Conservation (phyloP, 2,113 vertebrate genomes). For the Pelecanoides urinatrix region DNA sequence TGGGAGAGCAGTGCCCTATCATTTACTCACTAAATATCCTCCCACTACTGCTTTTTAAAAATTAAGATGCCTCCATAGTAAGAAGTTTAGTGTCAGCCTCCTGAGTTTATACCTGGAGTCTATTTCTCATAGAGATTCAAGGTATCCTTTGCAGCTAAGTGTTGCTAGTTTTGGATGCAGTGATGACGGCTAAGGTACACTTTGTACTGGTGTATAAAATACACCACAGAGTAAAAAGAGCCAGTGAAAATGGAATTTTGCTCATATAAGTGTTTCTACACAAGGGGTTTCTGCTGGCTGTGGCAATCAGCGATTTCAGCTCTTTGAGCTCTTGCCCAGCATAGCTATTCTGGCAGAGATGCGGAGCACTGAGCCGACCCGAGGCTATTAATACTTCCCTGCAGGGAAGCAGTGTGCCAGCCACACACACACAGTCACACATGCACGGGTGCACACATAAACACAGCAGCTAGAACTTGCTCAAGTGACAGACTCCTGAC, state of each 20-base stretch:
- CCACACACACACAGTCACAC: not conserved
- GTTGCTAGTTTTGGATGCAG: not conserved
- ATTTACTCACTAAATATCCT: not conserved
- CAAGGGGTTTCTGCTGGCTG: not conserved
- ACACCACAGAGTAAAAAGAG: not conserved
- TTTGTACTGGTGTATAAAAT: not conserved
- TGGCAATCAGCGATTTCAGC: not conserved
- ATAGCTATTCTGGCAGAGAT: not conserved
- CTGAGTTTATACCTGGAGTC: not conserved
- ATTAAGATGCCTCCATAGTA: not conserved
- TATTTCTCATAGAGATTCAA: not conserved
- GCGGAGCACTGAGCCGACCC: not conserved
- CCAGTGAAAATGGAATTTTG: slow-evolving; percentile 9
- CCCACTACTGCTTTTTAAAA: not conserved
- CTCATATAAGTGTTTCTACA: not conserved
- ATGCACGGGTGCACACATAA: not conserved
- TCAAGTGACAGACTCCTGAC: not conserved
- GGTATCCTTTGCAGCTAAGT: not conserved
- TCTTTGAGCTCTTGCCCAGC: slow-evolving; percentile 42
- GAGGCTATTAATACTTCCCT: not conserved
- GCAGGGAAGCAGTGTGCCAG: not conserved
- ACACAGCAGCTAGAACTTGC: not conserved
- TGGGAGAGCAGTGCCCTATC: not conserved
- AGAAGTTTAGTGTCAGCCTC: not conserved
- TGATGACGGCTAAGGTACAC: not conserved